Evolutionary conservation across 2,888 invertebrate genomes (phyloP).

Genomic region (Pseudolycoriella hygida): DNA sequence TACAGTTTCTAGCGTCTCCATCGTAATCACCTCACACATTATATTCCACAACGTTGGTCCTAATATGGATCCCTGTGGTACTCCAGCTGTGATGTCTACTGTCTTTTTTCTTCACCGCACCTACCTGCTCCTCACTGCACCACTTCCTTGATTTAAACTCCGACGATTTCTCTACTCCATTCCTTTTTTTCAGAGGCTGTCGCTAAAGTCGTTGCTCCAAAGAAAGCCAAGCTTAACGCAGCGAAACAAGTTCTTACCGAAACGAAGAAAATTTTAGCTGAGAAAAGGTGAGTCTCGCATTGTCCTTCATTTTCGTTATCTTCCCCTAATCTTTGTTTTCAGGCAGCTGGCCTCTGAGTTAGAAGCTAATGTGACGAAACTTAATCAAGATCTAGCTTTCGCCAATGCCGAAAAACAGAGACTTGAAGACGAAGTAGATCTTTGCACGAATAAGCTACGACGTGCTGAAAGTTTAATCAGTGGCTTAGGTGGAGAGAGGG

Average conservation of each 20-base stretch:
- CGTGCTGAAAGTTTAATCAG: slow-evolving; percentile 77
- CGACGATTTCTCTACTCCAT: too few species aligned
- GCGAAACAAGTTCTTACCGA: slow-evolving; percentile 69
- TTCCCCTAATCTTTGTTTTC: slow-evolving; percentile 27
- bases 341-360: slow-evolving; percentile 47
- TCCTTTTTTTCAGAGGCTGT: slow-evolving; percentile 44
- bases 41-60: too few species aligned
- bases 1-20: too few species aligned
- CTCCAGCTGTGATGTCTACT: too few species aligned
- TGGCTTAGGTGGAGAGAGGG: slow-evolving; percentile 76
- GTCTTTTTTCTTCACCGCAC: too few species aligned
- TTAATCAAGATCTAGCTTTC: slow-evolving; percentile 48
- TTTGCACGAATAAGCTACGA: slow-evolving; percentile 67
- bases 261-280: slow-evolving; percentile 69
- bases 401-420: slow-evolving; percentile 66
- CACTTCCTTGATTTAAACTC: too few species aligned
- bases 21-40: too few species aligned
- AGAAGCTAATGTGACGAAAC: slow-evolving; percentile 54
- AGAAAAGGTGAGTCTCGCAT: slow-evolving; percentile 47
- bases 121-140: too few species aligned
- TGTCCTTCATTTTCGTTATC: not conserved
- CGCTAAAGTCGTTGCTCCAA: slow-evolving; percentile 67
- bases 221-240: slow-evolving; percentile 60
- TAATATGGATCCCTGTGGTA: too few species aligned
- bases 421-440: slow-evolving; percentile 58